Base-by-base conservation (phyloP, 2,888 invertebrate species). In the Sipha maydis region DNA sequence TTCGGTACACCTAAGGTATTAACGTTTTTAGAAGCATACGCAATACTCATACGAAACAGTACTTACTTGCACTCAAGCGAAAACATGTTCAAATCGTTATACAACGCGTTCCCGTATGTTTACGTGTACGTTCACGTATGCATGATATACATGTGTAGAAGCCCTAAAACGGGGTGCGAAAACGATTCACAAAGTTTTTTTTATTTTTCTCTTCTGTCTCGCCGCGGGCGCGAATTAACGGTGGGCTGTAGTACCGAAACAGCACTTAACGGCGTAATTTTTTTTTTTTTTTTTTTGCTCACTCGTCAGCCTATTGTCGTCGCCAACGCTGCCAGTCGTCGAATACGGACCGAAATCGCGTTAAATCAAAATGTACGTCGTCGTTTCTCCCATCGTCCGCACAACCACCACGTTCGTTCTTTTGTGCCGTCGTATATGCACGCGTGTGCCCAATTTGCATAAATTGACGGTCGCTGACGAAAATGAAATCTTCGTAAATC, bases 361-460 rank as follows among this genome's bases (percentile, higher is more conserved):
- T 77, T 77, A 77, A 48, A 17, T 77, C 76, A 76, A 76, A 41
- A 76, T 76, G 76, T n/a, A n/a, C 48, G 9, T 14, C 21, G 25
- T 61, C 61, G 61, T 61, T 21, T 61, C 61, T 25, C 61, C 61
- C 61, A 21, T 61, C 61, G 21, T 61, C 21, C 34, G 34, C 56
- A 48, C 14, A 21, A 14, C 61, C 3, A 21, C 25, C 61, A 14
- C 61, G 79, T 38, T 67, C 61, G 38, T 80, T 61, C 61, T 80
- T 80, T 80, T 61, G 79, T 79, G 38, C 17, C 34, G 25, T 14
- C 56, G 61, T 25, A 25, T 8, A 9, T 9, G 25, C 25, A 31
- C 34, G 34, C 56, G 79, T 31, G 56, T 34, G 61, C 8, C 79
- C 34, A 56, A 80, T 80, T 80, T 61, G 54, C 79, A 80, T 38